phyloP scores from a whole-genome alignment of 2,797 vertebrate genomes.

The Microtus californicus region DNA sequence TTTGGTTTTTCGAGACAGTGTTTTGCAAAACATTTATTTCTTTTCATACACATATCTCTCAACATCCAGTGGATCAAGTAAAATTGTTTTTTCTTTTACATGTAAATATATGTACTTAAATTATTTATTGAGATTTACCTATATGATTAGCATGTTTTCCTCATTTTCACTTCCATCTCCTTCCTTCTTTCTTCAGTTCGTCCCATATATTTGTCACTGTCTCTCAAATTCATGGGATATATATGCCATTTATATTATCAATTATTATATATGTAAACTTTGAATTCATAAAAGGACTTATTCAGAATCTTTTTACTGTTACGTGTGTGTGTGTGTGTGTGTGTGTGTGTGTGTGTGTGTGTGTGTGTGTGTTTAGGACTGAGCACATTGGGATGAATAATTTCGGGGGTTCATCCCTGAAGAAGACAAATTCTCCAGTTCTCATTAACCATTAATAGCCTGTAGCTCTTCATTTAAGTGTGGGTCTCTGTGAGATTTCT shows the following conservation, averaged over 20 bases:
- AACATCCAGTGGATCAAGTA: background rate
- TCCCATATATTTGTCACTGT: background rate
- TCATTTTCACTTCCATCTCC: background rate
- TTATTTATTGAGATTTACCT: background rate
- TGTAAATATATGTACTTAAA: background rate
- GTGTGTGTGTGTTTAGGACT: background rate
- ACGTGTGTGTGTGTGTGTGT: fast-evolving
- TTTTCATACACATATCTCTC: background rate
- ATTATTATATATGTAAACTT: background rate
- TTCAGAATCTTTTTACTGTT: background rate
- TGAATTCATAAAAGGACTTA: background rate
- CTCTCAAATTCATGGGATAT: background rate
- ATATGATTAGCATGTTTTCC: background rate
- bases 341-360: background rate
- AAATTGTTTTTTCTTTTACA: background rate
- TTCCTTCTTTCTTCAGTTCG: background rate
- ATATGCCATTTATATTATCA: background rate
- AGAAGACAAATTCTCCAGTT: background rate
- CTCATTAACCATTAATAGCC: background rate
- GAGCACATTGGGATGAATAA: background rate
- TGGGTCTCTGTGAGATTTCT: background rate
- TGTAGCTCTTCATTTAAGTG: background rate
- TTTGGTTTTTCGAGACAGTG: no score
- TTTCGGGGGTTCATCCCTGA: background rate
- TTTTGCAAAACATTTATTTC: background rate